These are phyloP conservation scores for Ypsolopha scabrella DNA, from an alignment of 2,888 invertebrate genomes.

Conservation along the genomic window DNA sequence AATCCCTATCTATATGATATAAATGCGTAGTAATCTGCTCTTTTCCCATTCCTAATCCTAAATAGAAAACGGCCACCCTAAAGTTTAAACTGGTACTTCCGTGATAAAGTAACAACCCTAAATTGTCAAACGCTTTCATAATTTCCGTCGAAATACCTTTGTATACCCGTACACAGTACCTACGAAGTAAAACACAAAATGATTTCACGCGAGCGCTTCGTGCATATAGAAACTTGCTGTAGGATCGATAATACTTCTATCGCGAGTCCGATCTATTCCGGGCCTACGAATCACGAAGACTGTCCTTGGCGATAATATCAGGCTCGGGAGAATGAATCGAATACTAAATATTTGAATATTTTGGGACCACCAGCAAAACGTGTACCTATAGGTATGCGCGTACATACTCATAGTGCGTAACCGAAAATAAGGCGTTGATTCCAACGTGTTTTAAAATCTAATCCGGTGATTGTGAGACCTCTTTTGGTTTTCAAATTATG, in stretches of 20 bases:
- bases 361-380: conserved; percentile 38
- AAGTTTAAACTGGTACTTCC: too few species aligned
- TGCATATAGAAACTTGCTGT: conserved; percentile 3
- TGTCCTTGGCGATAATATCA: conserved; percentile 58
- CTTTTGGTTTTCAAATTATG: too few species aligned
- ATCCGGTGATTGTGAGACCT: too few species aligned
- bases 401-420: too few species aligned
- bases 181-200: neutral
- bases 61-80: too few species aligned
- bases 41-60: too few species aligned
- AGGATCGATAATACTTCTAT: conserved; percentile 20
- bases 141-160: neutral
- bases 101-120: too few species aligned
- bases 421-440: too few species aligned
- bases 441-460: too few species aligned
- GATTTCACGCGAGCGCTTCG: neutral
- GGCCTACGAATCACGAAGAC: conserved; percentile 53
- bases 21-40: too few species aligned
- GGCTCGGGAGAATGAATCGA: conserved; percentile 34
- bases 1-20: too few species aligned
- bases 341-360: conserved; percentile 49
- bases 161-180: neutral
- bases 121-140: neutral
- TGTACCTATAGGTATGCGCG: neutral
- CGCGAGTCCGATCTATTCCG: conserved; percentile 52